Evolutionary conservation across 2,888 invertebrate species (phyloP).

Genomic region (Drosophila buzzatii): DNA sequence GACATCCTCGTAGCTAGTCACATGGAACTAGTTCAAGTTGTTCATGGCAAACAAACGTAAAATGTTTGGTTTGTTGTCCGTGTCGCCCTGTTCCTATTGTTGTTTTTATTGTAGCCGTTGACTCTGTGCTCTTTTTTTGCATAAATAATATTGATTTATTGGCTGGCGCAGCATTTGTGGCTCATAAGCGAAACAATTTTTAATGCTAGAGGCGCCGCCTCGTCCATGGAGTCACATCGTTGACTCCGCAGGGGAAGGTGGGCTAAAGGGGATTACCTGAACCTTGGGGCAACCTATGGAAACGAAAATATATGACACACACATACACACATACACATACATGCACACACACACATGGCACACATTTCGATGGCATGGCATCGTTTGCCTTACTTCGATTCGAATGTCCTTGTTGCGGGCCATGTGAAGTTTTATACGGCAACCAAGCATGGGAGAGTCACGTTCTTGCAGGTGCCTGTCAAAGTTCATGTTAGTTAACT

Average conservation of each 20-base stretch:
- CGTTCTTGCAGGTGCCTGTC: conserved; percentile 18
- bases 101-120: conserved; percentile 14
- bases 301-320: conserved; percentile 67
- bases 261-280: not conserved
- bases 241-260: not conserved
- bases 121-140: conserved; percentile 48
- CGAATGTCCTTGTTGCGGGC: conserved; percentile 31
- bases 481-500: conserved; percentile 25
- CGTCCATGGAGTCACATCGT: conserved; percentile 20
- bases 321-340: conserved; percentile 60
- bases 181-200: conserved; percentile 72
- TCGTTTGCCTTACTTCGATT: conserved; percentile 40
- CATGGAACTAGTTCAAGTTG: conserved; percentile 65
- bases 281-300: conserved; percentile 49
- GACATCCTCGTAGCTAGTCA: conserved; percentile 5
- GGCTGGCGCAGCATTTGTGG: conserved; percentile 75
- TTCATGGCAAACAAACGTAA: conserved; percentile 64
- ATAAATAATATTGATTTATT: conserved; percentile 82
- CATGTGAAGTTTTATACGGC: conserved; percentile 20
- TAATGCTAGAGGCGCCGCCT: conserved; percentile 66
- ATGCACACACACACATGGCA: conserved; percentile 62
- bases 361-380: conserved; percentile 56
- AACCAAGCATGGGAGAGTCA: not conserved
- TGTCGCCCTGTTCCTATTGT: conserved; percentile 29
- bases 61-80: conserved; percentile 51